phyloP scores from a whole-genome alignment of 2,888 invertebrate genomes.

The Acleris cristana region DNA sequence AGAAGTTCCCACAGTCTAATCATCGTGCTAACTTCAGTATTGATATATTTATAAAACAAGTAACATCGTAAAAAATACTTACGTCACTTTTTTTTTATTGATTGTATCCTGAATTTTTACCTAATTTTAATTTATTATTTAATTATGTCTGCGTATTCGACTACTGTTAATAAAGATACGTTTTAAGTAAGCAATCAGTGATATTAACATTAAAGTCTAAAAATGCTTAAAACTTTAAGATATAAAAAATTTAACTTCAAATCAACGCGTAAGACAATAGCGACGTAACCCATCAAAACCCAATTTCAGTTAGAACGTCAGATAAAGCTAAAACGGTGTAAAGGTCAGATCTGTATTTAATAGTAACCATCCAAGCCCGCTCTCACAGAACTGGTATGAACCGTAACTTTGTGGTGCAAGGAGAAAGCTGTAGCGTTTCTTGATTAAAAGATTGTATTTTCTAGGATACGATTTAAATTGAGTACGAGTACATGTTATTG shows the following conservation, averaged over 20 bases:
- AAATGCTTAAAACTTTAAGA: background rate
- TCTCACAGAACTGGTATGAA: slow-evolving; percentile 51
- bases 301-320: slow-evolving; percentile 23
- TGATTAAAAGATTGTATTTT: too few relatives aligned
- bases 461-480: too few relatives aligned
- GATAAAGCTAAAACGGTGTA: slow-evolving; percentile 31
- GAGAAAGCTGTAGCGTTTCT: slow-evolving; percentile 29
- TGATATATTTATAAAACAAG: background rate
- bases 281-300: slow-evolving; percentile 28
- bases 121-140: too few relatives aligned
- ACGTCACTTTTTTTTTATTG: background rate
- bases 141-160: too few relatives aligned
- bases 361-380: slow-evolving; percentile 41
- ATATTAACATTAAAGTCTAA: background rate
- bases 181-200: too few relatives aligned
- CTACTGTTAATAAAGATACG: too few relatives aligned
- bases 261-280: slow-evolving; percentile 24
- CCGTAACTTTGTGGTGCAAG: slow-evolving; percentile 40
- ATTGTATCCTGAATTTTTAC: too few relatives aligned
- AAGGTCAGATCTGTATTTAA: slow-evolving; percentile 48
- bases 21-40: background rate
- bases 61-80: background rate
- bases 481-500: too few relatives aligned
- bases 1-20: background rate
- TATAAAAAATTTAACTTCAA: background rate